Conservation (phyloP, 2,113 vertebrate species). For the Hassar affinis region DNA sequence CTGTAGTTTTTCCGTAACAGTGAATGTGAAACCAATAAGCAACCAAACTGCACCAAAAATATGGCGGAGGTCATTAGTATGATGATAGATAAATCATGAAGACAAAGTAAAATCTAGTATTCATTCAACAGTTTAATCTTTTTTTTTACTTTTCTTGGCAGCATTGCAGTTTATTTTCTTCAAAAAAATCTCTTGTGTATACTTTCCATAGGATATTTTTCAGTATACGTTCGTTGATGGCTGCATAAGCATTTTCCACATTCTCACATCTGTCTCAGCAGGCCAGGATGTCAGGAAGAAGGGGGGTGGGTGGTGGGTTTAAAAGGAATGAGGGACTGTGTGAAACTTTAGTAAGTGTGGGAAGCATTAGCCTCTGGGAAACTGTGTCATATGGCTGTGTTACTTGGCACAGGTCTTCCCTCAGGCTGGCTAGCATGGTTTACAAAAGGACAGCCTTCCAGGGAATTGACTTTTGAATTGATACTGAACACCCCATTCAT, state of each 20-base stretch:
- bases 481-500: not conserved
- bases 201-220: not conserved
- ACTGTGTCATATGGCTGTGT: constrained; percentile 14
- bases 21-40: too few relatives aligned
- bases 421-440: not conserved
- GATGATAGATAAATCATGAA: too few relatives aligned
- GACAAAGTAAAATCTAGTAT: too few relatives aligned
- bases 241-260: not conserved
- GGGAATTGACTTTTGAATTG: not conserved
- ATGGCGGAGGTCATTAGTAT: too few relatives aligned
- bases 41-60: too few relatives aligned
- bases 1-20: too few relatives aligned
- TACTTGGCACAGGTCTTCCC: not conserved
- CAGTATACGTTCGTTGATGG: not conserved
- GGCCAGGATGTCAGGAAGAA: constrained; percentile 23
- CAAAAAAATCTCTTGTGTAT: not conserved
- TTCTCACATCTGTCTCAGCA: constrained; percentile 4
- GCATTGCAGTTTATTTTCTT: not conserved
- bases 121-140: too few relatives aligned
- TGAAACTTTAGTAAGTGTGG: constrained; percentile 20
- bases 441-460: not conserved
- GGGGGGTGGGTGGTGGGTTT: too few relatives aligned
- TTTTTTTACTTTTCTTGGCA: not conserved
- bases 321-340: constrained; percentile 1
- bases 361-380: constrained; percentile 16